Percentiles rank a stretch among this genome's conserved stretches.
phyloP scores from a whole-genome alignment of 2,797 vertebrate genomes.

The Pangasius djambal region DNA sequence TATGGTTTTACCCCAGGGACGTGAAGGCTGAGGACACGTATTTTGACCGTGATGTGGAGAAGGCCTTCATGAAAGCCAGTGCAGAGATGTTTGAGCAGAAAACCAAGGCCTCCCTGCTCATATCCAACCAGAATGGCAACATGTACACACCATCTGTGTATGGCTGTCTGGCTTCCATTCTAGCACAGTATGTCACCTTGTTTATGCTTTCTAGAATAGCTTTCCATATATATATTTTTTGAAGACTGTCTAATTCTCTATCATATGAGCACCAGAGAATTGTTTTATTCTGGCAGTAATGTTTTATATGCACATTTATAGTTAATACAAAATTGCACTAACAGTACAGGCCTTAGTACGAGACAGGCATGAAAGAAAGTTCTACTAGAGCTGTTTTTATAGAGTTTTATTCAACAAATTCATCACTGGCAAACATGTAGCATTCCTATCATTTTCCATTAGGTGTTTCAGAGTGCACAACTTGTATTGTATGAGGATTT shows the following conservation, averaged over 20 bases:
- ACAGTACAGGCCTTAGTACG: background rate
- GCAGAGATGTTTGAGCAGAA: slow-evolving; percentile 88
- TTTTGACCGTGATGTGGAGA: slow-evolving; percentile 96
- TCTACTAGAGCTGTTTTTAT: background rate
- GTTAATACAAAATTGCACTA: background rate
- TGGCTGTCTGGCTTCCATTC: slow-evolving; percentile 91
- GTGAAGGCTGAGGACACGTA: slow-evolving; percentile 91
- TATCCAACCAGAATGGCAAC: slow-evolving; percentile 96
- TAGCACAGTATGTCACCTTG: slow-evolving; percentile 84
- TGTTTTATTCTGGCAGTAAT: background rate
- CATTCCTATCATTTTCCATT: background rate
- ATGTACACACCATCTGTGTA: slow-evolving; percentile 99
- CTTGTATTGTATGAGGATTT: background rate
- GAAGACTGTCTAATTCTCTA: background rate
- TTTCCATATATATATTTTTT: background rate
- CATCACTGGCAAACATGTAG: background rate
- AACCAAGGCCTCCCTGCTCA: slow-evolving; percentile 89
- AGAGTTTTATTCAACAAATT: background rate
- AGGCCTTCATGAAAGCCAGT: slow-evolving; percentile 97
- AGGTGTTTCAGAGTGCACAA: background rate
- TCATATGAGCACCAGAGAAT: background rate
- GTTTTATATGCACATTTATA: background rate
- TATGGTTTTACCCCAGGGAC: slow-evolving; percentile 73
- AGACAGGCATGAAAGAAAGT: background rate
- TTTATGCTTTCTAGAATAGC: background rate